Base-by-base conservation (phyloP, 2,797 vertebrate species). In the Schizopygopsis pylzovi region DNA sequence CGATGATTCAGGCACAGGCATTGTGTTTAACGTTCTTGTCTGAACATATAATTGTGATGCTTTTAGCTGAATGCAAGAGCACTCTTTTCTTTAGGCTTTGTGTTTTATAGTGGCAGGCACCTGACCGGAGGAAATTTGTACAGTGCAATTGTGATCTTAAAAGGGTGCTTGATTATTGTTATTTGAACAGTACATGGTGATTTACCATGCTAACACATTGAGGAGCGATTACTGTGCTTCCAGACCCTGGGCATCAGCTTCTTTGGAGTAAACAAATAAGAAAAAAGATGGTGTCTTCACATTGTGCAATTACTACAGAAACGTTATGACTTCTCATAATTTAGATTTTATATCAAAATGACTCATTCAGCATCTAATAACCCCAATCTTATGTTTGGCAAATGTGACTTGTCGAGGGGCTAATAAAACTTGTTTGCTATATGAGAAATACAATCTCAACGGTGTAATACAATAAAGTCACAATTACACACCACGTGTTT, bases 1-100 rank as follows among this genome's bases (percentile, higher is more conserved):
- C 10, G 73, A 33, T 84, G 73, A 84, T 84, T 84, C 82, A 84
- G n/a, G 0, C 82, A 28, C 22, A 37, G 82, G 13, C 61, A 52
- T 78, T 78, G 61, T 84, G 73, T 84, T 56, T 28, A 25, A 41
- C 15, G 3, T 68, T 77, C 61, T 54, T 4, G 15, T 78, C 63
- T 77, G 47, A 79, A 84, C 83, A 79, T 78, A 56, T 84, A 33
- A 84, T 84, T 84, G 28, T 37, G 7, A 84, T 59, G 75, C 75
- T 84, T 79, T 84, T 84, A 84, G 37, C 59, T 68, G 39, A 68
- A 67, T 8, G 22, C 45, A 67, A 41, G 7, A 28, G 56, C 4
- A 2, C 12, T 54, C 22, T 54, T 84, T 82, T 28, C 67, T 72
- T 72, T 68, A 25, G 18, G 22, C 43, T 83, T 33, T 33, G 28